Evolutionary conservation across 1,140 invertebrate genomes (phyloP).

Genomic region (Aphis craccivora): DNA sequence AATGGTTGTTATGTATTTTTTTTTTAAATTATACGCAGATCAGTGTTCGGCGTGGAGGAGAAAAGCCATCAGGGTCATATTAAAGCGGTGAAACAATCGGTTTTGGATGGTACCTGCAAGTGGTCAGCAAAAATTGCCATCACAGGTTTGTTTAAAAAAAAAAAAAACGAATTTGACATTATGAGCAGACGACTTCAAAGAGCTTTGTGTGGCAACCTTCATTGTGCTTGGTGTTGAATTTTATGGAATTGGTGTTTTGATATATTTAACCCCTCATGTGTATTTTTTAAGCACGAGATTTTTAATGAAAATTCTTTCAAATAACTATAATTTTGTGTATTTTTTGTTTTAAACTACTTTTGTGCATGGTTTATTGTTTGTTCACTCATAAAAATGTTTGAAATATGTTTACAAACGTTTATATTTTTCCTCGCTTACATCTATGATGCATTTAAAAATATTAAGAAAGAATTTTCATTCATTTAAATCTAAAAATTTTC

Average conservation of each 20-base stretch:
- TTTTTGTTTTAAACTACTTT: background rate
- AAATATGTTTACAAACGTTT: background rate
- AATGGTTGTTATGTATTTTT: conserved; percentile 40
- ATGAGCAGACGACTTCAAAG: conserved; percentile 43
- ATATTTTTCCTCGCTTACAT: conserved; percentile 21
- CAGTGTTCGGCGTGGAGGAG: conserved; percentile 93
- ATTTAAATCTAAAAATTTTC: conserved; percentile 19
- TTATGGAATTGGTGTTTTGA: conserved; percentile 47
- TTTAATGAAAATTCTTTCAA: conserved; percentile 53
- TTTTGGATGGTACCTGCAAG: conserved; percentile 99
- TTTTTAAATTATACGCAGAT: conserved; percentile 70
- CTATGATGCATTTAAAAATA: conserved; percentile 6
- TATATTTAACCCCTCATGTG: conserved; percentile 13
- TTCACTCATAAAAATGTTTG: background rate
- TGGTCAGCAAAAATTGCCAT: conserved; percentile 99
- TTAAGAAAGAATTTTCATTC: conserved; percentile 57
- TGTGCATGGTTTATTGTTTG: conserved; percentile 42
- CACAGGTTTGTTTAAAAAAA: conserved; percentile 84
- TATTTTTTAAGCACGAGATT: conserved; percentile 50
- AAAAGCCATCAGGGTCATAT: conserved; percentile 95
- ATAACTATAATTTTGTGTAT: background rate
- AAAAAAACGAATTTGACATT: conserved; percentile 45
- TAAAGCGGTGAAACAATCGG: conserved; percentile 97
- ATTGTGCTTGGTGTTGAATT: conserved; percentile 57
- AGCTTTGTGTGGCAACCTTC: conserved; percentile 56